Evolutionary conservation across 2,113 vertebrate species (phyloP).

Genomic region (Ciconia stormi): DNA sequence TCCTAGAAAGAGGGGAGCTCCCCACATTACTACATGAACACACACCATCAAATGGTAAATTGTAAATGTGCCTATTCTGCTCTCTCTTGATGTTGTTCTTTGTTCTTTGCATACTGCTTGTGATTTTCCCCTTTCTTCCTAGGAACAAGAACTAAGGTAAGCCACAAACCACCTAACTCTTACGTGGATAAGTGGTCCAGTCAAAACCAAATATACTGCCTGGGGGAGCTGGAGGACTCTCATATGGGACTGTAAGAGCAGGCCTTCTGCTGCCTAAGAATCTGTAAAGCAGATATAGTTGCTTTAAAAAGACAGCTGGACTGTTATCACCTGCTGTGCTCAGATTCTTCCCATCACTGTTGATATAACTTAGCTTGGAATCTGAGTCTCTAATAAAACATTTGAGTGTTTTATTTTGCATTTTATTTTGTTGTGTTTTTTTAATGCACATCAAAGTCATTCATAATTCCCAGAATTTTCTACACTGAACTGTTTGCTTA

Average conservation of each 20-base stretch:
- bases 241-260: neutral
- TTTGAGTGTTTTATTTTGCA: constrained; percentile 50
- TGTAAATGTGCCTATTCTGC: neutral
- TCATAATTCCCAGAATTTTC: constrained; percentile 54
- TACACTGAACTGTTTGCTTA: constrained; percentile 57
- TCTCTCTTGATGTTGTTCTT: neutral
- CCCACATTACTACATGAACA: neutral
- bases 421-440: constrained; percentile 22
- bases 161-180: neutral
- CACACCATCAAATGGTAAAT: neutral
- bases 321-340: constrained; percentile 17
- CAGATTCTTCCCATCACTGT: neutral
- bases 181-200: neutral
- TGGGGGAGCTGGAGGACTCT: neutral
- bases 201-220: neutral
- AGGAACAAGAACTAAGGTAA: neutral
- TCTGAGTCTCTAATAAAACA: constrained; percentile 29
- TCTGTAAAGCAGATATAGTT: neutral
- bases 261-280: neutral
- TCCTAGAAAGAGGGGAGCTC: neutral
- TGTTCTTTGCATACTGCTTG: neutral
- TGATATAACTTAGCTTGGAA: constrained; percentile 54
- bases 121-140: neutral
- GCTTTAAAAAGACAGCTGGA: neutral
- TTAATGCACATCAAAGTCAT: constrained; percentile 46